Evolutionary conservation across 2,113 vertebrate genomes (phyloP).

Genomic region (Hylia prasina): DNA sequence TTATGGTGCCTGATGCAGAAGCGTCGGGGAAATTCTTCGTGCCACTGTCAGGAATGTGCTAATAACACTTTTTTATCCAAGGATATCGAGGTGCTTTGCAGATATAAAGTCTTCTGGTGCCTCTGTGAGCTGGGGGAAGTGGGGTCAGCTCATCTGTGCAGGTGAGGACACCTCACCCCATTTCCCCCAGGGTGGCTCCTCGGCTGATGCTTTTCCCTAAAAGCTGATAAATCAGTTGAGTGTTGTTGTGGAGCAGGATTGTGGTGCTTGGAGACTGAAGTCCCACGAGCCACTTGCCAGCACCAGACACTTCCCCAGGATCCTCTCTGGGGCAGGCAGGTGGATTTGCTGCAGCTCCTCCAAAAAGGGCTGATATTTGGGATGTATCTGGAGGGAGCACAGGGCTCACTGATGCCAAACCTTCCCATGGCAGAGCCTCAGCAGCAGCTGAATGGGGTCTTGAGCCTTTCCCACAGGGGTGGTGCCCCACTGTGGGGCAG

Average conservation of each 20-base stretch:
- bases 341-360: neutral
- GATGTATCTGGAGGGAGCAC: neutral
- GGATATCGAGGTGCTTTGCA: neutral
- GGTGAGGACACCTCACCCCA: neutral
- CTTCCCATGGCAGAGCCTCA: accelerated
- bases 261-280: neutral
- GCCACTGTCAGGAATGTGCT: neutral
- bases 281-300: accelerated
- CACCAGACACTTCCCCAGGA: accelerated
- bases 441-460: accelerated
- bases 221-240: accelerated
- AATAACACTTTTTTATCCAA: neutral
- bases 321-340: neutral
- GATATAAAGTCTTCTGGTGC: neutral
- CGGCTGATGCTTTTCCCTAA: neutral
- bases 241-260: neutral
- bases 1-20: neutral
- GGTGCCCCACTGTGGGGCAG: neutral
- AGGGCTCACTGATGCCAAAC: accelerated
- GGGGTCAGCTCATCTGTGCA: neutral
- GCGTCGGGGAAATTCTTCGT: neutral
- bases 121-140: neutral
- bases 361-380: accelerated
- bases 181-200: accelerated
- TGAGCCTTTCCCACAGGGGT: neutral